phyloP scores from a whole-genome alignment of 2,113 vertebrate species.

The Nibea albiflora region DNA sequence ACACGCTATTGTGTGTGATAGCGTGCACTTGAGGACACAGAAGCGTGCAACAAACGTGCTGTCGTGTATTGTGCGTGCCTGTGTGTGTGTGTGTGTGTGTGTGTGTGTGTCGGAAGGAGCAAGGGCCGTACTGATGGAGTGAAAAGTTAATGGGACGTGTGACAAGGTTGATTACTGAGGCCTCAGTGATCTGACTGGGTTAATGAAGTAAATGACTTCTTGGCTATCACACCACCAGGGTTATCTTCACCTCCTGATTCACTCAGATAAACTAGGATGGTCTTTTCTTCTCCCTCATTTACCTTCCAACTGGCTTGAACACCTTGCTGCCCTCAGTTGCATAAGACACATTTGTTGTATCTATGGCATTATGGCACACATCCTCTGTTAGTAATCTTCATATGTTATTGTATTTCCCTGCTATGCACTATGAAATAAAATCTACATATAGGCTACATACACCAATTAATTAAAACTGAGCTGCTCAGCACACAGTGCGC shows the following conservation, averaged over 20 bases:
- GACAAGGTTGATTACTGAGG: slow-evolving; percentile 80
- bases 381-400: slow-evolving; percentile 1
- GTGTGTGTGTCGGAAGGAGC: slow-evolving; percentile 37
- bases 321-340: neutral
- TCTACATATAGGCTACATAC: neutral
- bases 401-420: neutral
- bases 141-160: slow-evolving; percentile 80
- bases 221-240: slow-evolving; percentile 66
- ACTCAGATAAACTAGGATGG: slow-evolving; percentile 52
- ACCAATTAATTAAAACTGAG: slow-evolving; percentile 29
- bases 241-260: slow-evolving; percentile 62
- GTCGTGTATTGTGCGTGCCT: slow-evolving; percentile 8
- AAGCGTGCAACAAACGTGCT: slow-evolving; percentile 19
- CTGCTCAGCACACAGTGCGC: neutral
- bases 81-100: slow-evolving; percentile 32
- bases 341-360: neutral
- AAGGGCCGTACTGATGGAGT: slow-evolving; percentile 66
- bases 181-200: slow-evolving; percentile 75
- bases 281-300: slow-evolving; percentile 56
- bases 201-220: slow-evolving; percentile 81
- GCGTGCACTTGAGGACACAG: slow-evolving; percentile 19
- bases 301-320: slow-evolving; percentile 31
- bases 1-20: slow-evolving; percentile 26
- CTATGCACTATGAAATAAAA: neutral
- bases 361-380: neutral